These are phyloP conservation scores for Garra rufa DNA, from an alignment of 2,113 vertebrate species.

Conservation along the genomic window DNA sequence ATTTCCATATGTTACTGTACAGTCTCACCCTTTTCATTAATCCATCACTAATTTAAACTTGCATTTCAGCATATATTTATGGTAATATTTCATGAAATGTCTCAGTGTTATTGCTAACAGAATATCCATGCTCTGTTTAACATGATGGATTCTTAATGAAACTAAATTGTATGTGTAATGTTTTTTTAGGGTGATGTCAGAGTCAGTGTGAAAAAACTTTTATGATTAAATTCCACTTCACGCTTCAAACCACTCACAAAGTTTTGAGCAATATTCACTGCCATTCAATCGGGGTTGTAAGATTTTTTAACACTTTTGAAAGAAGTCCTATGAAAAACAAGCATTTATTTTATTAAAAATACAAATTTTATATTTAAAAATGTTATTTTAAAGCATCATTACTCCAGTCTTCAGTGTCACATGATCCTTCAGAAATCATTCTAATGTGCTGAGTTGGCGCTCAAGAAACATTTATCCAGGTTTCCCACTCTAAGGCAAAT, in stretches of 20 bases:
- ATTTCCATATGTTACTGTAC: too few species aligned
- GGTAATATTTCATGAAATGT: neutral
- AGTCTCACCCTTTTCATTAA: too few species aligned
- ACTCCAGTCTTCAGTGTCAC: neutral
- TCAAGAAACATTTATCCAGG: too few species aligned
- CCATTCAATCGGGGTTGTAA: neutral
- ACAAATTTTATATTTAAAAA: neutral
- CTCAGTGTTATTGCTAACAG: neutral
- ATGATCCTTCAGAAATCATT: too few species aligned
- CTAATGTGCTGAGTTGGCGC: too few species aligned
- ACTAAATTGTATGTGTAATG: too few species aligned
- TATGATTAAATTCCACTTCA: too few species aligned
- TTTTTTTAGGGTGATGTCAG: neutral
- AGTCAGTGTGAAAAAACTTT: neutral
- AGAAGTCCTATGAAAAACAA: neutral
- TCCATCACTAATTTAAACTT: too few species aligned
- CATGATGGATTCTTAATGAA: too few species aligned
- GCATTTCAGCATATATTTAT: neutral
- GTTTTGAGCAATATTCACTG: neutral
- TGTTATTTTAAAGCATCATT: neutral
- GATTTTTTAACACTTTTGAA: neutral
- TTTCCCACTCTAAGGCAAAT: too few species aligned
- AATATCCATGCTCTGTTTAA: neutral
- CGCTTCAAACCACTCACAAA: neutral
- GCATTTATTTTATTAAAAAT: neutral